A percentile compares a stretch with the other conserved stretches of the same genome.
These are phyloP conservation scores for Syritta pipiens DNA, from an alignment of 2,888 invertebrate genomes.

Conservation along the genomic window DNA sequence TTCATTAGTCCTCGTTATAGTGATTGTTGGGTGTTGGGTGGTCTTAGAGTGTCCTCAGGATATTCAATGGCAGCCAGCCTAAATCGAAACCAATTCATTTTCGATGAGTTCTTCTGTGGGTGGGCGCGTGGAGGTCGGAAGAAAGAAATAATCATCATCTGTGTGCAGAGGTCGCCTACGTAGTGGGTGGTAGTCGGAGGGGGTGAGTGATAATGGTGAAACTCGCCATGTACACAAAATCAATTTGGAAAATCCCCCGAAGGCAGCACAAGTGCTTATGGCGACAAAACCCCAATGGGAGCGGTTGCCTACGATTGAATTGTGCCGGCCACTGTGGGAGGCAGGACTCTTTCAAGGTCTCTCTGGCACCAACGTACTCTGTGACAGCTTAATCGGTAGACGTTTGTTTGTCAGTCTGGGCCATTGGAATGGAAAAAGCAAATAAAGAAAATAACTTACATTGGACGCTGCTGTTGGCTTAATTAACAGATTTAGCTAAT, in stretches of 20 bases:
- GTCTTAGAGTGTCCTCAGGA: slow-evolving; percentile 20
- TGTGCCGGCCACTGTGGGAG: slow-evolving; percentile 14
- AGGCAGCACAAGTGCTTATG: slow-evolving; percentile 21
- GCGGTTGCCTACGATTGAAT: neutral
- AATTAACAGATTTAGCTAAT: slow-evolving; percentile 55
- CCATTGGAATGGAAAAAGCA: neutral
- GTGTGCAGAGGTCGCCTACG: slow-evolving; percentile 41
- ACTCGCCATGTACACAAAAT: slow-evolving; percentile 51
- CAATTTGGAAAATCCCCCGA: slow-evolving; percentile 54
- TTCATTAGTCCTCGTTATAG: slow-evolving; percentile 52
- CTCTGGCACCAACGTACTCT: slow-evolving; percentile 21
- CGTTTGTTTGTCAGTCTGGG: slow-evolving; percentile 19
- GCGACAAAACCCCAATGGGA: neutral
- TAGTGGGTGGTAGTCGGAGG: slow-evolving; percentile 33
- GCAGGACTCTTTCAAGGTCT: slow-evolving; percentile 24
- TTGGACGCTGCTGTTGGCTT: slow-evolving; percentile 24
- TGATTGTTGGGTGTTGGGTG: slow-evolving; percentile 54
- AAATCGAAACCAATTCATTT: slow-evolving; percentile 63
- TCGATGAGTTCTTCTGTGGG: slow-evolving; percentile 38
- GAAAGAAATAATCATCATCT: slow-evolving; percentile 57
- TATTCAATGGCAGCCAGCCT: slow-evolving; percentile 35
- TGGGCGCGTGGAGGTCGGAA: neutral
- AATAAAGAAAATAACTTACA: neutral
- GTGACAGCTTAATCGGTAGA: slow-evolving; percentile 39
- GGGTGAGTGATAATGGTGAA: no score